phyloP scores from a whole-genome alignment of 2,888 invertebrate species.

The Idaea aversata region DNA sequence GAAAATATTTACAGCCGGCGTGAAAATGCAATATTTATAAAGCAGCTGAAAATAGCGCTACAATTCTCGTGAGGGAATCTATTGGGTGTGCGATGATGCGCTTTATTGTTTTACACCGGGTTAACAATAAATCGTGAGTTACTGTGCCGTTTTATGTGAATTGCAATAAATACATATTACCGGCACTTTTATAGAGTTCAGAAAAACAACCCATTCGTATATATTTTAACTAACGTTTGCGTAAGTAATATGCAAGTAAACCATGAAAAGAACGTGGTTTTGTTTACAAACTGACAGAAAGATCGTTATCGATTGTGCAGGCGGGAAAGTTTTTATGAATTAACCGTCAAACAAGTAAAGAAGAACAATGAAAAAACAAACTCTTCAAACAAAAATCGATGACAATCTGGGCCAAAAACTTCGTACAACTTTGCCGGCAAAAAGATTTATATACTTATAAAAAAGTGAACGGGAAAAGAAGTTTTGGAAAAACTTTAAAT shows the following conservation, averaged over 20 bases:
- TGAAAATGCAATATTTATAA: slow-evolving; percentile 70
- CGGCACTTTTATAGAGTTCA: slow-evolving; percentile 3
- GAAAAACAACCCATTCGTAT: neutral
- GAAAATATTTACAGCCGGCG: slow-evolving; percentile 71
- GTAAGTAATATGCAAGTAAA: neutral
- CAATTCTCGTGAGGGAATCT: slow-evolving; percentile 44
- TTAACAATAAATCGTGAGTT: slow-evolving; percentile 51
- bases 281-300: slow-evolving; percentile 68
- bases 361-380: slow-evolving; percentile 81
- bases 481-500: slow-evolving; percentile 81
- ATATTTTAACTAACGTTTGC: neutral
- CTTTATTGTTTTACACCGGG: slow-evolving; percentile 58
- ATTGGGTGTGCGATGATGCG: slow-evolving; percentile 41
- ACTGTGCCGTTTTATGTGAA: slow-evolving; percentile 30
- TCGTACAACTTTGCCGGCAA: slow-evolving; percentile 75
- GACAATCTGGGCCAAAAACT: slow-evolving; percentile 81
- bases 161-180: slow-evolving; percentile 3
- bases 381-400: slow-evolving; percentile 81
- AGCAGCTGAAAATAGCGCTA: slow-evolving; percentile 52
- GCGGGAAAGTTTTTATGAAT: slow-evolving; percentile 79
- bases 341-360: slow-evolving; percentile 81
- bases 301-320: slow-evolving; percentile 72
- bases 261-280: slow-evolving; percentile 37
- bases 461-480: slow-evolving; percentile 77
- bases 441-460: slow-evolving; percentile 81